Base-by-base conservation (phyloP, 1,140 invertebrate genomes). In the Hylyphantes graminicola region DNA sequence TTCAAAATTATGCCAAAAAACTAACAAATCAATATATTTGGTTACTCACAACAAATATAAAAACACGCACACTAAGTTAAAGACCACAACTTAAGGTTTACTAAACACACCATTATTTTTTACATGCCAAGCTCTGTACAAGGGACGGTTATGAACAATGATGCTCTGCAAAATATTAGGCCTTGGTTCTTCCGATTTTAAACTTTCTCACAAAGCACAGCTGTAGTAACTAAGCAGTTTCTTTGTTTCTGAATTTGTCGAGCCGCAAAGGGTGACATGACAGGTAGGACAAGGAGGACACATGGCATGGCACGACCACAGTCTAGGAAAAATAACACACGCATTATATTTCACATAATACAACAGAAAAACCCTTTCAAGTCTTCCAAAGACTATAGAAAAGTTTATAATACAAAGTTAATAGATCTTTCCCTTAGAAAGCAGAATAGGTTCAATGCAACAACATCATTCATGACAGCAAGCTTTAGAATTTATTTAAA, bases 91-190 rank as follows among this genome's bases (percentile, higher is more conserved):
- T 70, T 19, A 77, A 67, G 61, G 50, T 67, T 77, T 85, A 76
- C 73, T 77, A 83, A 84, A 86, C 73, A 86, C 73, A 83, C 85
- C 78, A 65, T 35, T 35, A 83, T 83, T 55, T 83, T 57, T 35
- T 35, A 83, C 82, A 85, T 85, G 82, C 82, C 82, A 85, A 84
- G 75, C 82, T 85, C 75, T 85, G 82, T 77, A 85, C 82, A 85
- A 85, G 82, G 82, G 82, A 85, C 82, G 82, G 82, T 85, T 77
- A 77, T 77, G 74, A 85, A 77, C 75, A 72, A 70, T 77, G 74
- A 85, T 55, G 73, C 74, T 76, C 81, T 85, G 74, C 82, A 77
- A 85, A 76, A 77, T 72, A 72, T 72, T 70, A 70, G 54, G 75
- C 64, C 64, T 70, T 78, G 65, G 65, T 65, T 76, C 63, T 85